Conservation (phyloP, 23 tunicate species). For the Styela plicata region DNA sequence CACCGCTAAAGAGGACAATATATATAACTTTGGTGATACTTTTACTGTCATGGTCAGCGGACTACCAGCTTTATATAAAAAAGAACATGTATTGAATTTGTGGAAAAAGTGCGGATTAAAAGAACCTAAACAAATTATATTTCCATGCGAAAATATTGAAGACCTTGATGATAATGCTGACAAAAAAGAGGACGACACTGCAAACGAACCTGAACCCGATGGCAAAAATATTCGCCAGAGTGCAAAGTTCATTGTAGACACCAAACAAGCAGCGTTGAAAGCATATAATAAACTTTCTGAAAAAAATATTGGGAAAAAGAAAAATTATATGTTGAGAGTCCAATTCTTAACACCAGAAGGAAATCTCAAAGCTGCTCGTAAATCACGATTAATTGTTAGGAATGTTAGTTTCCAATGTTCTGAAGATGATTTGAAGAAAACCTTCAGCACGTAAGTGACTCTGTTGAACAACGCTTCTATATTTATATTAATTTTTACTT, state of each 20-base stretch:
- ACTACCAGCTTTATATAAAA: conserved; percentile 21
- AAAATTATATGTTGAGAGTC: conserved; percentile 34
- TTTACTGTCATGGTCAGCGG: conserved; percentile 31
- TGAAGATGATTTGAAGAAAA: conserved; percentile 58
- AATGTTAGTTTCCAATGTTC: conserved; percentile 72
- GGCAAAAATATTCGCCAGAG: neutral
- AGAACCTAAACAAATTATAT: conserved; percentile 28
- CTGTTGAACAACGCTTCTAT: no score
- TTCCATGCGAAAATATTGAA: conserved; percentile 5
- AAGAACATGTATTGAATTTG: conserved; percentile 30
- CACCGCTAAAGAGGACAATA: neutral
- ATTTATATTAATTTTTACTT: no score
- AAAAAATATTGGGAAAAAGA: conserved; percentile 22
- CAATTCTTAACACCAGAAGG: conserved; percentile 56
- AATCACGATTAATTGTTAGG: conserved; percentile 75
- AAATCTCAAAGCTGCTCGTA: conserved; percentile 47
- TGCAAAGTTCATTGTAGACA: conserved; percentile 26
- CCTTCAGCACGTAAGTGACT: conserved; percentile 72
- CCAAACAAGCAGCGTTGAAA: conserved; percentile 72
- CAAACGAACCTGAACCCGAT: neutral
- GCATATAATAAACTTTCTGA: conserved; percentile 48
- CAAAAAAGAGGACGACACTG: neutral
- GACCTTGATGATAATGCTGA: no score
- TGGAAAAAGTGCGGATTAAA: conserved; percentile 51
- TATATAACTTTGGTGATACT: neutral